Evolutionary conservation across 2,888 invertebrate genomes (phyloP).

Genomic region (Watsonalla cultraria): DNA sequence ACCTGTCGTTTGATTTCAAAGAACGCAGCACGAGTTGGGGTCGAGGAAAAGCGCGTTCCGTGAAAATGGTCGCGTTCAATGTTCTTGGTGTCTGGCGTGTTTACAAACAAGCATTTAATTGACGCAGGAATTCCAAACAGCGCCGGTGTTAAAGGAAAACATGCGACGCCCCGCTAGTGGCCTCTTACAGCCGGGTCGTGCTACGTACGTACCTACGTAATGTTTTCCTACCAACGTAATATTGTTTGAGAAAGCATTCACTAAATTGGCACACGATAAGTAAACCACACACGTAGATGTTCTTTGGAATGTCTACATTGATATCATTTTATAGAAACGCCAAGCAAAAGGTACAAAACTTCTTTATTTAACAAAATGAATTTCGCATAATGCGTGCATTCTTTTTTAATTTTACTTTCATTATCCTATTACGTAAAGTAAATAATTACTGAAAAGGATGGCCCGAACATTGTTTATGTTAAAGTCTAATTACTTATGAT

Average conservation of each 20-base stretch:
- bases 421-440: no score
- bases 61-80: constrained; percentile 51
- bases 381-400: no score
- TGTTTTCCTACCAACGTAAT: constrained; percentile 20
- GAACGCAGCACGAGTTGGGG: constrained; percentile 28
- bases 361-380: no score
- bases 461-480: no score
- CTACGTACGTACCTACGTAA: constrained; percentile 15
- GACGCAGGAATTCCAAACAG: constrained; percentile 67
- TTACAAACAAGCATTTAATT: constrained; percentile 71
- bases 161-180: constrained; percentile 32
- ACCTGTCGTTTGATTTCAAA: constrained; percentile 40
- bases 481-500: no score
- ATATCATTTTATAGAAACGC: neutral
- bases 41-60: constrained; percentile 47
- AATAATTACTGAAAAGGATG: no score
- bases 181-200: constrained; percentile 24
- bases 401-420: no score
- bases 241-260: neutral
- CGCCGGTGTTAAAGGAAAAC: constrained; percentile 55
- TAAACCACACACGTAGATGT: neutral
- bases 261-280: neutral
- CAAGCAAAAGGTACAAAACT: no score
- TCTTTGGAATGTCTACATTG: neutral
- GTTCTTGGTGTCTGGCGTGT: constrained; percentile 51